Evolutionary conservation across 2,113 vertebrate species (phyloP), one percentile per base, ranked within the genome.

Genomic region (Nettapus auritus): DNA sequence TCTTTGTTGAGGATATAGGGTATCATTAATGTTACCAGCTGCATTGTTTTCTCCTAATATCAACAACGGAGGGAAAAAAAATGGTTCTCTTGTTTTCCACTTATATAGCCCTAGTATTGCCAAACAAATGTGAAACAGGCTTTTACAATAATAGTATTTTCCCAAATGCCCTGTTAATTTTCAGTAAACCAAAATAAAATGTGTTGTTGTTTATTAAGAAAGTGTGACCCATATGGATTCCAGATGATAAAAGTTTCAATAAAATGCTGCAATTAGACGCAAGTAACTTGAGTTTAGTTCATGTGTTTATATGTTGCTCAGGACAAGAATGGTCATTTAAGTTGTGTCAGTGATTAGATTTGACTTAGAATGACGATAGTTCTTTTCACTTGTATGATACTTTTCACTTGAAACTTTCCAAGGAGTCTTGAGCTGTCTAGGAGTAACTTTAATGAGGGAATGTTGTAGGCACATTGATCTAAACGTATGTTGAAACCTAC

Each of bases 171-270:
- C 94, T 97, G 97, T 98, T 98, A 98, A 98, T 98, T 98, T 98
- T 97, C 97, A 97, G 97, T 97, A 98, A 98, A 98, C 96, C 94
- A 97, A 98, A 98, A 97, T 97, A 98, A 98, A 98, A 98, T 96
- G 95, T 97, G 97, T 98, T 98, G 95, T 97, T 98, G 97, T 98
- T 98, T 98, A 98, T 98, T 97, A 98, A 97, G 97, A 96, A 96
- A 97, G 96, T 95, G 81, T 95, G 96, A 96, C 97, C 91, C 94
- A 95, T 97, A 98, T 97, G 94, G 96, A 96, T 97, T 98, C 97
- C 98, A 98, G 97, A 98, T 98, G 97, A 98, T 97, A 97, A 95
- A 96, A 96, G 80, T 97, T 98, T 97, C 94, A 90, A 95, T 94
- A 95, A 97, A 97, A 91, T 78, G 82, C 66, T 93, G 91, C 89